Percentiles rank a stretch among this genome's conserved stretches.
phyloP scores from a whole-genome alignment of 2,797 vertebrate genomes.

The Balearica regulorum region DNA sequence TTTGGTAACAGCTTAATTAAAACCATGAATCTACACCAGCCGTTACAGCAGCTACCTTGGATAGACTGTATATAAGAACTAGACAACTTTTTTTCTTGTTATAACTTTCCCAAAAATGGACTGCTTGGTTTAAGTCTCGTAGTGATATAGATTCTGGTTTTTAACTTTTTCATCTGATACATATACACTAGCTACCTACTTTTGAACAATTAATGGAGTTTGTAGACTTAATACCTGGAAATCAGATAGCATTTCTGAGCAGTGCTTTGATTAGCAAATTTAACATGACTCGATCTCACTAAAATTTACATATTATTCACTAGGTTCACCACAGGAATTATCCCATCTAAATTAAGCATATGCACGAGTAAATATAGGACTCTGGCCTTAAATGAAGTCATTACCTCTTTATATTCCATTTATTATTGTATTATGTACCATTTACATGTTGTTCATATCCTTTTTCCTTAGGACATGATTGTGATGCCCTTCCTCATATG shows the following conservation, averaged over 20 bases:
- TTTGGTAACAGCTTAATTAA: constrained; percentile 35
- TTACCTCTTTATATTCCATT: not conserved
- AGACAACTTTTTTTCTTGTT: not conserved
- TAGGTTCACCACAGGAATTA: not conserved
- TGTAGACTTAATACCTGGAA: not conserved
- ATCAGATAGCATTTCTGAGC: not conserved
- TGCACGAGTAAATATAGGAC: not conserved
- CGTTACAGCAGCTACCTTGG: not conserved
- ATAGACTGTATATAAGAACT: not conserved
- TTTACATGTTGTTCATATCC: not conserved
- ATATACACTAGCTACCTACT: not conserved
- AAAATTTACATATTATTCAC: not conserved
- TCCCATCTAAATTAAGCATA: not conserved
- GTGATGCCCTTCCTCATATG: not conserved
- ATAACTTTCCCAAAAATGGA: not conserved
- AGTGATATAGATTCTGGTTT: rapidly evolving
- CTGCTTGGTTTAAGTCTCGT: not conserved
- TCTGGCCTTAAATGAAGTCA: not conserved
- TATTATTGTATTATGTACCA: not conserved
- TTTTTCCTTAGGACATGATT: not conserved
- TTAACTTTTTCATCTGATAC: not conserved
- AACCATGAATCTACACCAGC: not conserved
- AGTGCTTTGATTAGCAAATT: not conserved
- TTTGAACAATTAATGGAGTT: not conserved
- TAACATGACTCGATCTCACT: not conserved